Evolutionary conservation across 2,113 vertebrate species (phyloP), one percentile per base, ranked within the genome.

Genomic region (Poeciliopsis retropinna): DNA sequence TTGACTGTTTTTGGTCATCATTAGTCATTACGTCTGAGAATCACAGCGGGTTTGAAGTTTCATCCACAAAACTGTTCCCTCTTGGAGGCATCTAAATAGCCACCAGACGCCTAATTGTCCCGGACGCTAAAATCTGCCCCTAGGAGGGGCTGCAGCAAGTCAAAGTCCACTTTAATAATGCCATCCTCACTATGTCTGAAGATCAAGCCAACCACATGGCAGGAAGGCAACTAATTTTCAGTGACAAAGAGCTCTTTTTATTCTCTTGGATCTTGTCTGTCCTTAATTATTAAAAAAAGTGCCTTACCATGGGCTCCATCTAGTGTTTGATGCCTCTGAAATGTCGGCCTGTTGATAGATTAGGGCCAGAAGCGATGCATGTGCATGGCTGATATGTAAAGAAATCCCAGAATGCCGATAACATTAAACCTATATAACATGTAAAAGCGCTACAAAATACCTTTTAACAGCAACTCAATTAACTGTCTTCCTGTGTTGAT

Each of bases 311-410:
- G 44, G 64, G 83, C 75, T 69, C 82, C 78, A 93, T 92, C 93
- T 94, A 92, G 70, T 85, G 93, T 94, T 93, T 96, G 95, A 96
- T 94, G 94, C 91, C 90, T 95, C 89, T 94, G 94, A 96, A 96
- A 96, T 96, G 93, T 93, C 89, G 82, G 89, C 88, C 85, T 92
- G 95, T 94, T 96, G 96, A 97, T 96, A 96, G 95, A 95, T 90
- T 90, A 92, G 91, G 91, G 94, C 94, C 94, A 92, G 88, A 65
- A 78, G 64, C 75, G 70, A 70, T 65, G 9, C 68, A 78, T 79
- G 75, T 70, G 62, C 64, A 25, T 61, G 78, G 66, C 79, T 87
- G 73, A 91, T 94, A 87, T 82, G 83, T 91, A 79, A 85, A 91
- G 93, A 92, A 92, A 86, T 76, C 72, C 81, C 76, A 90, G 92